Evolutionary conservation across 2,888 invertebrate species (phyloP).

Genomic region (Luperina testacea): DNA sequence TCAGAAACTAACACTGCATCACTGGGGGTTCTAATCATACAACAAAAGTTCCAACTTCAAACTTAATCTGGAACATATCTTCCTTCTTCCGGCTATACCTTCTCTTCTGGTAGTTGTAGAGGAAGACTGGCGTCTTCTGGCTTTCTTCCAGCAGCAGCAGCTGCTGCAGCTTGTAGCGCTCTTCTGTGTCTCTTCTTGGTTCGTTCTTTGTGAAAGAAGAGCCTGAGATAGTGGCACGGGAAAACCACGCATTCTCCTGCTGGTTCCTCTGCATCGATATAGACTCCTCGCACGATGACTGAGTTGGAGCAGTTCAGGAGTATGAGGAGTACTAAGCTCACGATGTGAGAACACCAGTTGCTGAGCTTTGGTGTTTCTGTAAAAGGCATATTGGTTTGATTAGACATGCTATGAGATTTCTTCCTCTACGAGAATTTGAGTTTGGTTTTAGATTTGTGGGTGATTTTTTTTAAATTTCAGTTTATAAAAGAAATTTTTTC

Average conservation of each 20-base stretch:
- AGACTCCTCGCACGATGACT: slow-evolving; percentile 95
- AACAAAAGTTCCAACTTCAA: slow-evolving; percentile 49
- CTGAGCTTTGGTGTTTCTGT: slow-evolving; percentile 93
- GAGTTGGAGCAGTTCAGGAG: slow-evolving; percentile 96
- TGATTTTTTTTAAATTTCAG: not conserved
- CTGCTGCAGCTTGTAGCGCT: slow-evolving; percentile 78
- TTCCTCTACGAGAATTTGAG: not conserved
- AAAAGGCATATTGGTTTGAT: slow-evolving; percentile 19
- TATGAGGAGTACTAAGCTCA: slow-evolving; percentile 93
- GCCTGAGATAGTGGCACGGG: slow-evolving; percentile 95
- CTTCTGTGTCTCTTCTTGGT: slow-evolving; percentile 90
- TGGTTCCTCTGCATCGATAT: slow-evolving; percentile 96
- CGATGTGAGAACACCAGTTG: slow-evolving; percentile 94
- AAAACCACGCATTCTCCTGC: slow-evolving; percentile 95
- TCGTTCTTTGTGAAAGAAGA: slow-evolving; percentile 93
- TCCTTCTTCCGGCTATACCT: slow-evolving; percentile 75
- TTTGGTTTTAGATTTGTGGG: not conserved
- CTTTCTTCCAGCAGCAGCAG: slow-evolving; percentile 76
- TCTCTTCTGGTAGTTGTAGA: slow-evolving; percentile 83
- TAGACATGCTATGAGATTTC: not conserved
- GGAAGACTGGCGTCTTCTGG: slow-evolving; percentile 83
- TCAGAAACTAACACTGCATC: slow-evolving; percentile 55
- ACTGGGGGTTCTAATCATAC: slow-evolving; percentile 48
- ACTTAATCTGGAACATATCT: slow-evolving; percentile 25
- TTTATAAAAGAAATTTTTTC: not conserved